Percentiles rank a stretch among this genome's conserved stretches.
Conservation (phyloP, 2,888 invertebrate genomes). For the Julus scanicus region DNA sequence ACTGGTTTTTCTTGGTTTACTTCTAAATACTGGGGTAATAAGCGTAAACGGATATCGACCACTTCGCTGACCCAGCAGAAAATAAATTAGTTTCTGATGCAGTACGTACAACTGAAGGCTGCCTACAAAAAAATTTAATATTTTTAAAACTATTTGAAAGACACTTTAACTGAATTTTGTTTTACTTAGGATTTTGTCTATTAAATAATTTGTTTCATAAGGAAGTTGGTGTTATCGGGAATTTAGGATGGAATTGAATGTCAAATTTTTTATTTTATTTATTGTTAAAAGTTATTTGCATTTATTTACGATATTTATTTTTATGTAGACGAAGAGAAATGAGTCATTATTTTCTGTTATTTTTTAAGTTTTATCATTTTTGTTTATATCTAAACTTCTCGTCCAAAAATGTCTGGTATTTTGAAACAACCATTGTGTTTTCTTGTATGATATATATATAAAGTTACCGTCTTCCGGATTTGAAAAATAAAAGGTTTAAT, state of each 20-base stretch:
- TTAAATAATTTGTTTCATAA: too few species aligned
- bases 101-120: neutral
- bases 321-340: neutral
- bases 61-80: neutral
- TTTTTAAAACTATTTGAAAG: too few species aligned
- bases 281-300: neutral
- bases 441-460: too few species aligned
- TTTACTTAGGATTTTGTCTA: too few species aligned
- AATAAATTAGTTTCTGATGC: neutral
- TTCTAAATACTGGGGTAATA: neutral
- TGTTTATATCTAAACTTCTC: too few species aligned
- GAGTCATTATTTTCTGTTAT: too few species aligned
- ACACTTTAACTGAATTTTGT: too few species aligned
- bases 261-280: neutral
- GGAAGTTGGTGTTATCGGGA: neutral
- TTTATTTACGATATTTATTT: neutral
- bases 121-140: too few species aligned
- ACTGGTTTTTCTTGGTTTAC: neutral
- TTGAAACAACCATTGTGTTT: too few species aligned
- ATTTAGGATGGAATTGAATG: neutral
- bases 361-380: too few species aligned
- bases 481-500: neutral
- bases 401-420: too few species aligned
- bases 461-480: neutral
- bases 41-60: neutral